Evolutionary conservation across 2,113 vertebrate genomes (phyloP), one percentile per base, ranked within the genome.

Genomic region (zebrafish (Danio rerio)): DNA sequence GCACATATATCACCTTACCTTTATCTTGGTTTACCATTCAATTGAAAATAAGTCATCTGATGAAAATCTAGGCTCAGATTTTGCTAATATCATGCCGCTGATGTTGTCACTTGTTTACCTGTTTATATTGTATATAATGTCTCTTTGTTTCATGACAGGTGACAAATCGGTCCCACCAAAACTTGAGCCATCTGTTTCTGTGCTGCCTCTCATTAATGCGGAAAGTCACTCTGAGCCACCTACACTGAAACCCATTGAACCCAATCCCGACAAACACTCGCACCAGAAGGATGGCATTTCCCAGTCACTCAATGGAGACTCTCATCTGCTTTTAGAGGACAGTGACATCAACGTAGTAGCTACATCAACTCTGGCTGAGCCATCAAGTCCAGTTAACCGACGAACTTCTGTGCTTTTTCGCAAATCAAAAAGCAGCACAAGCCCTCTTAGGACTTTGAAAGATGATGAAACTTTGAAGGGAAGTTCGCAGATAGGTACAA

Each of bases 141-240:
- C 5, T 68, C 65, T 71, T 75, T n/a, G 65, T 92, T 96, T 95
- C 9, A 47, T 69, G 9, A 91, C 95, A 98, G 96, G 94, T 90
- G 98, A 98, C 94, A 98, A 97, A 94, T 98, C 97, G 91, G 91
- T 93, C 69, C 98, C 98, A 93, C 98, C 98, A 89, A 98, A 96
- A 93, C 95, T 99, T 93, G 98, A 99, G 94, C 97, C 94, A 83
- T 96, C 97, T 78, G 96, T 97, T 94, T 94, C 96, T 91, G 95
- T 96, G 88, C 96, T 96, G 86, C 96, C 95, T 88, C 95, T 95
- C 92, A 92, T 95, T 91, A 94, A 96, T 93, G 94, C 94, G 50
- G 97, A 97, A 88, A 88, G 94, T 89, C 95, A 97, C 91, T 95
- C 96, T 81, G 98, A 95, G 88, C 98, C 98, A 90, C 98, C 98